Base-by-base conservation (phyloP, 1,140 invertebrate genomes). In the Kradibia gibbosae region DNA sequence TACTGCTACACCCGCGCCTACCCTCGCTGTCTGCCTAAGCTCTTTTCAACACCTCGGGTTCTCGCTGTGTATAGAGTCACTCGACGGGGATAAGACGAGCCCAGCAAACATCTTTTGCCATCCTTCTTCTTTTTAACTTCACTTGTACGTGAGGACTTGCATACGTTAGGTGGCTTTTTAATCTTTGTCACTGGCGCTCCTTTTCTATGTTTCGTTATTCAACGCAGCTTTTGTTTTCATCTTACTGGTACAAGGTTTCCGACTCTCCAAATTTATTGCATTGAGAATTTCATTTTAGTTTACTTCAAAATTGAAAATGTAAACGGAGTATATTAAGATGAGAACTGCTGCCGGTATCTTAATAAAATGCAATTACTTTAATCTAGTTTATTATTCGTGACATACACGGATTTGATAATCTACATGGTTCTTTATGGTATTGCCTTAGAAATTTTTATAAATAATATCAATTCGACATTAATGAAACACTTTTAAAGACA, bases 51-150 rank as follows among this genome's bases (percentile, higher is more conserved):
- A 22, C 34, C 34, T 39, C 62, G 28, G 62, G 39, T 20, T 67
- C 7, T 3, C 3, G 34, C 36, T 67, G 34, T 34, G 78, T 76
- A 62, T 22, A 10, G 42, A 36, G 17, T 42, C 57, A 17, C n/a
- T 10, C 82, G 85, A 77, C 84, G 84, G 85, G 76, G 85, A 85
- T 74, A 79, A 87, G 85, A 87, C 88, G 88, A 89, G 90, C 87
- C 89, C 88, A 87, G 89, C 91, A 91, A 91, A 91, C 90, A 90
- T 88, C 87, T 75, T 57, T 36, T 5, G 4, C 13, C 11, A 22
- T 34, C 15, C 28, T 34, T 11, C 10, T 36, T 20, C 13, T 65
- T 36, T 22, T 25, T 20, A 15, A 0, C 5, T 17, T 34, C 15
- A 2, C 15, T 65, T 25, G 60, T 65, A n/a, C 60, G 10, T 36